These are phyloP conservation scores for Tinea trinotella DNA, from an alignment of 2,888 invertebrate genomes.

Conservation along the genomic window DNA sequence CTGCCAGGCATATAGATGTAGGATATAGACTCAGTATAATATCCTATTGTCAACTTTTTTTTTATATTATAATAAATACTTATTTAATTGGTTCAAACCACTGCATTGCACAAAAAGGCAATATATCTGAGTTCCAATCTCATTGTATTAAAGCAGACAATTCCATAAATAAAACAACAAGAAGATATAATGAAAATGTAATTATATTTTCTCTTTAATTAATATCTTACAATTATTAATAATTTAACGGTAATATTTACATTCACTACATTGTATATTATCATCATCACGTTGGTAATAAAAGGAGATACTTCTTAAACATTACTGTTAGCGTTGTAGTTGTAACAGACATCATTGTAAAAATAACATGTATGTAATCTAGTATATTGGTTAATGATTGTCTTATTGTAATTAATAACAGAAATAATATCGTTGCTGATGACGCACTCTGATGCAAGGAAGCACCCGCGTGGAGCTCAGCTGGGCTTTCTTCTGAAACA, in stretches of 20 bases:
- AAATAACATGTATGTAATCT: slow-evolving; percentile 29
- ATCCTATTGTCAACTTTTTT: too few relatives aligned
- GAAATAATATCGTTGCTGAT: slow-evolving; percentile 2
- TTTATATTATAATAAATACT: too few relatives aligned
- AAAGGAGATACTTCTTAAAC: slow-evolving; percentile 28
- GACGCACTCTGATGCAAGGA: slow-evolving; percentile 37
- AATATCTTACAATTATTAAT: too few relatives aligned
- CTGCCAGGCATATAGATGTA: too few relatives aligned
- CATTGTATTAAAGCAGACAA: too few relatives aligned
- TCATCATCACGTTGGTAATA: slow-evolving; percentile 52
- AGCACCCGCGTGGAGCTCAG: slow-evolving; percentile 58
- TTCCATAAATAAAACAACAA: too few relatives aligned
- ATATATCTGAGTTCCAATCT: too few relatives aligned
- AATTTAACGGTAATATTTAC: slow-evolving; percentile 4
- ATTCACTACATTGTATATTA: neutral
- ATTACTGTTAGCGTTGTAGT: neutral
- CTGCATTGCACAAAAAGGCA: too few relatives aligned
- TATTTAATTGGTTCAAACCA: too few relatives aligned
- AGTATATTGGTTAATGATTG: neutral
- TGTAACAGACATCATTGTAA: slow-evolving; percentile 32
- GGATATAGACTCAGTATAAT: too few relatives aligned
- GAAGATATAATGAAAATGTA: too few relatives aligned
- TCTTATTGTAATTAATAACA: neutral
- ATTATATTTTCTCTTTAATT: too few relatives aligned
- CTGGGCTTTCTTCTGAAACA: slow-evolving; percentile 69